Percentiles rank a stretch among this genome's conserved stretches.
These are phyloP conservation scores for Otocyon megalotis DNA, from an alignment of 2,113 vertebrate species.

Conservation along the genomic window DNA sequence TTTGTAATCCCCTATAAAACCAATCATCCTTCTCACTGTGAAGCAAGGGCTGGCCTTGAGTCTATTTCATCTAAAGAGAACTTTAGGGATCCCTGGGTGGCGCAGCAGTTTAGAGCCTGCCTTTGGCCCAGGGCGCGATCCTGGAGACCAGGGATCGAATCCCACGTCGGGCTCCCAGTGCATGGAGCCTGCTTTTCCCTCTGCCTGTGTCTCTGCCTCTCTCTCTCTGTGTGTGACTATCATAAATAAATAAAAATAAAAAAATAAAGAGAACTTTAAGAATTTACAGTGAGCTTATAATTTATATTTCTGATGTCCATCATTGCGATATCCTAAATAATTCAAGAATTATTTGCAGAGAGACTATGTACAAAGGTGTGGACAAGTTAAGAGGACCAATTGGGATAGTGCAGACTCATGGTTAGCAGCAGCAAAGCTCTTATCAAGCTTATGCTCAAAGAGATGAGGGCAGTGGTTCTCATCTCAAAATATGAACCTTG, in stretches of 20 bases:
- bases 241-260: no score
- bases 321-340: background rate
- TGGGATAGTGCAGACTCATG: background rate
- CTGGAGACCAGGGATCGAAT: no score
- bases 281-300: background rate
- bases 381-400: background rate
- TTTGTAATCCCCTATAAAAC: background rate
- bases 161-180: no score
- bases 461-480: background rate
- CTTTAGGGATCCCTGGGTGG: no score
- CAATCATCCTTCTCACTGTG: background rate
- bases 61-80: background rate
- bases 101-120: no score
- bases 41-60: background rate
- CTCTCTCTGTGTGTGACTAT: no score
- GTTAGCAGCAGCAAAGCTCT: background rate
- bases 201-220: no score
- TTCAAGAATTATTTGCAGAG: background rate
- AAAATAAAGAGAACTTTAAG: background rate
- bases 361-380: background rate
- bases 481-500: background rate
- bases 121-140: no score
- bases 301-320: background rate
- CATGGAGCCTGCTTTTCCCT: no score
- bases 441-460: background rate